Evolutionary conservation across 2,888 invertebrate species (phyloP), one percentile per base, ranked within the genome.

Genomic region (Nineta flava): DNA sequence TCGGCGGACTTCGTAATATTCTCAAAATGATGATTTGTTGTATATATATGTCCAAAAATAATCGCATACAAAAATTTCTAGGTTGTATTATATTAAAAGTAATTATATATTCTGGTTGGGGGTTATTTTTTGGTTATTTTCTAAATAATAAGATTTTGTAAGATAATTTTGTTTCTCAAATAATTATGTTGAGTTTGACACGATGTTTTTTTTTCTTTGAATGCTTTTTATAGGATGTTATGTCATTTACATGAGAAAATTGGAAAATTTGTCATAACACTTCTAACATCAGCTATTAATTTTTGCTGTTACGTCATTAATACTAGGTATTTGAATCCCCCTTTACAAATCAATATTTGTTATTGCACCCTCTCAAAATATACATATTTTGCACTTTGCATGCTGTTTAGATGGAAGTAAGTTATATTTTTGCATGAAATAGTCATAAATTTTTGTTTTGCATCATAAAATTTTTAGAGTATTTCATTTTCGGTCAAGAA

Each of bases 281-380:
- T 81, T 69, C 71, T 81, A 69, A 79, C 79, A 68, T 75, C 78
- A 63, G 76, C 79, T 66, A 77, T 77, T 74, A 78, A 77, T 66
- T 72, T 76, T 63, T 81, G 80, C 75, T 80, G 79, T 73, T 76
- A 77, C 67, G 69, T 74, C 65, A 69, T 72, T 63, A 73, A 74
- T 63, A 73, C 77, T 79, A 79, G 80, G 79, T 79, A 78, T 55
- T 21, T 15, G 3, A n/a, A 42, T 15, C 17, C 17, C n/a, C 16
- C n/a, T 15, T 15, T 16, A 41, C 3, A 42, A 10, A 10, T n/a
- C n/a, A 15, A 42, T 17, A 42, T 38, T 38, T 15, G 15, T 38
- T 16, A 17, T 26, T 3, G 26, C 26, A 26, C 26, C n/a, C n/a
- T n/a, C n/a, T 26, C 26, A 26, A 7, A 6, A n/a, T n/a, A 26